Percentiles rank a stretch among this genome's conserved stretches.
Conservation (phyloP, 2,888 invertebrate genomes). For the Deilephila elpenor region DNA sequence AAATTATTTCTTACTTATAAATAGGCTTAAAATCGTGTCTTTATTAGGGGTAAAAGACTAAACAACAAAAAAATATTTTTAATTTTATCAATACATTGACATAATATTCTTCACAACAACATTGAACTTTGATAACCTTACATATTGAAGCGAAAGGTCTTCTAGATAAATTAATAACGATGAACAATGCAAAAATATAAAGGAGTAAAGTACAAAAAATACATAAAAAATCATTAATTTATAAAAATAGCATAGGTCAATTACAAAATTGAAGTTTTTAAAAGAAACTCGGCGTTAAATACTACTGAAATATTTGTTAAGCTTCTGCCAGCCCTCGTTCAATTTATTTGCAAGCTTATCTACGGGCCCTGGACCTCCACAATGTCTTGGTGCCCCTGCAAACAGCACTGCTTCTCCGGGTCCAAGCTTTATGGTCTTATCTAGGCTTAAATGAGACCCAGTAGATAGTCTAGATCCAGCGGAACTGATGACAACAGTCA, state of each 20-base stretch:
- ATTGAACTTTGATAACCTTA: constrained; percentile 16
- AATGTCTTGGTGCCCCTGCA: constrained; percentile 72
- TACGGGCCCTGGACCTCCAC: constrained; percentile 78
- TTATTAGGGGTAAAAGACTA: too few relatives aligned
- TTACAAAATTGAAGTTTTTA: too few relatives aligned
- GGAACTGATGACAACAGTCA: constrained; percentile 71
- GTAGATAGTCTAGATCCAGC: constrained; percentile 64
- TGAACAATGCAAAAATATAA: not conserved
- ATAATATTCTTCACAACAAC: constrained; percentile 11
- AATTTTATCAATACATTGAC: too few relatives aligned
- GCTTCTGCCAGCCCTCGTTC: constrained; percentile 79
- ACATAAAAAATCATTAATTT: not conserved
- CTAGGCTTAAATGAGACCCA: constrained; percentile 62
- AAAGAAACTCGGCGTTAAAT: not conserved
- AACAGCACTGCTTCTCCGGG: constrained; percentile 71
- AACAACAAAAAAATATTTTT: too few relatives aligned
- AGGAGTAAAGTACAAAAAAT: not conserved
- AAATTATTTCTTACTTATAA: too few relatives aligned
- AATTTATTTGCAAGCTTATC: constrained; percentile 77
- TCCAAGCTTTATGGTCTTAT: constrained; percentile 61
- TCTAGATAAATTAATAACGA: not conserved
- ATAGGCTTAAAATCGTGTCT: too few relatives aligned
- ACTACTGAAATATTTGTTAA: constrained; percentile 77
- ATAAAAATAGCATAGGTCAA: too few relatives aligned
- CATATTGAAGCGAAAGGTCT: not conserved